Percentiles rank a stretch among this genome's conserved stretches.
Evolutionary conservation across 53 echinoderm and acorn worm species (phyloP).

Genomic region (Hippasteria phrygiana): DNA sequence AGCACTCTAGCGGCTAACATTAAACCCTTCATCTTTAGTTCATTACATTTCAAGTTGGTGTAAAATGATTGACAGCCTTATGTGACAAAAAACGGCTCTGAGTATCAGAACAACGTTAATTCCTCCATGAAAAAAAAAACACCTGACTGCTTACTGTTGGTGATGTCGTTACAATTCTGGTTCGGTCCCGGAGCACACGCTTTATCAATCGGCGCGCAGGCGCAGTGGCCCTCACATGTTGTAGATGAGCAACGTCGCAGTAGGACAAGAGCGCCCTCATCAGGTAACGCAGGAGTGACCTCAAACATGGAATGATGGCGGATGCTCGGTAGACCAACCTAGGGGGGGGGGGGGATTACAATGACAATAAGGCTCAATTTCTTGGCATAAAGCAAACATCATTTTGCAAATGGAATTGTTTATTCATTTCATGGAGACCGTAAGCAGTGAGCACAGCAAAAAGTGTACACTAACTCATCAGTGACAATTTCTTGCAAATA

Average conservation of each 20-base stretch:
- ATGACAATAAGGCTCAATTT: not conserved
- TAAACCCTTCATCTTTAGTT: no score
- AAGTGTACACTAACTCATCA: no score
- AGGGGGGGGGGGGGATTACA: not conserved
- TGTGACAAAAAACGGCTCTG: no score
- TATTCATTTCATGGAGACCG: no score
- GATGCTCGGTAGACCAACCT: slow-evolving; percentile 47
- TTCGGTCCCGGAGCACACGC: not conserved
- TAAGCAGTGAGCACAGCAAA: no score
- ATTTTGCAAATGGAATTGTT: not conserved
- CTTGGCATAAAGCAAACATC: not conserved
- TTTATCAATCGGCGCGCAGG: slow-evolving; percentile 30
- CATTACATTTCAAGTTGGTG: no score
- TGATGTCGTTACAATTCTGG: not conserved
- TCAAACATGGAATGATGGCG: slow-evolving; percentile 25
- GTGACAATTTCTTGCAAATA: no score
- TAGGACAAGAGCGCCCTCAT: slow-evolving; percentile 33
- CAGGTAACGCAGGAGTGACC: not conserved
- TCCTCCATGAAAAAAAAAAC: no score
- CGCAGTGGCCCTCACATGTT: slow-evolving; percentile 55
- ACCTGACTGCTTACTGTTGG: slow-evolving; percentile 18
- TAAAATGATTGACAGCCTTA: no score
- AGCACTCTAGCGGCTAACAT: no score
- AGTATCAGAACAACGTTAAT: no score
- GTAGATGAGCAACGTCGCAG: slow-evolving; percentile 15